phyloP scores from a whole-genome alignment of 2,797 vertebrate genomes.

The Sus cebifrons region DNA sequence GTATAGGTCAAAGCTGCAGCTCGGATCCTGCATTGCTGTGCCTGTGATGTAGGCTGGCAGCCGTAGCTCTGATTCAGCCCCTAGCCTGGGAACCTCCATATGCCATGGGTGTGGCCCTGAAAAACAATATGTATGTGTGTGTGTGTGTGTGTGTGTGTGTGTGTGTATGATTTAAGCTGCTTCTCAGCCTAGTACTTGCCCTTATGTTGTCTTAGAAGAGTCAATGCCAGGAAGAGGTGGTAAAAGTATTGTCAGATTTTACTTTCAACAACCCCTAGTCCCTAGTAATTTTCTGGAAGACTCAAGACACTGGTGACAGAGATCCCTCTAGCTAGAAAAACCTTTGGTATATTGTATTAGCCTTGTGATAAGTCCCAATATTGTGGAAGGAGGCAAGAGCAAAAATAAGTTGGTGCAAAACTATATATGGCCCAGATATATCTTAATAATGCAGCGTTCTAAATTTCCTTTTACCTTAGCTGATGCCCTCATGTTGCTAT shows the following conservation, averaged over 20 bases:
- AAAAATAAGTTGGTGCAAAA: slow-evolving; percentile 36
- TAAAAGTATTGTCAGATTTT: not conserved
- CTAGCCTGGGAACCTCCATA: too few species aligned
- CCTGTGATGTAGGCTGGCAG: too few species aligned
- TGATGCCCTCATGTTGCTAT: not conserved
- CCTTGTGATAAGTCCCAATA: not conserved
- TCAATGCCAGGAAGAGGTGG: not conserved
- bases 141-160: too few species aligned
- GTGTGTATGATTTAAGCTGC: not conserved
- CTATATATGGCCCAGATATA: not conserved
- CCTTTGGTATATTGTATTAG: not conserved
- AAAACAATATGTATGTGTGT: too few species aligned
- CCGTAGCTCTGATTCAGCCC: too few species aligned
- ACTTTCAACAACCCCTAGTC: not conserved
- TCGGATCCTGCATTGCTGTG: too few species aligned
- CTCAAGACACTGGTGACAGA: not conserved
- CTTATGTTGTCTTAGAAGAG: not conserved
- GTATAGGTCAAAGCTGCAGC: too few species aligned
- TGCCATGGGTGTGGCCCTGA: too few species aligned
- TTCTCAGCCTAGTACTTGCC: not conserved
- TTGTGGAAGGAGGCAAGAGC: not conserved
- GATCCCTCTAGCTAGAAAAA: not conserved
- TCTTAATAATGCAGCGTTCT: not conserved
- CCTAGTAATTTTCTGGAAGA: slow-evolving; percentile 31
- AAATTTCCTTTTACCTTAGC: not conserved